A percentile compares a stretch with the other conserved stretches of the same genome.
phyloP scores from a whole-genome alignment of 2,797 vertebrate species.

The Myotis myotis region DNA sequence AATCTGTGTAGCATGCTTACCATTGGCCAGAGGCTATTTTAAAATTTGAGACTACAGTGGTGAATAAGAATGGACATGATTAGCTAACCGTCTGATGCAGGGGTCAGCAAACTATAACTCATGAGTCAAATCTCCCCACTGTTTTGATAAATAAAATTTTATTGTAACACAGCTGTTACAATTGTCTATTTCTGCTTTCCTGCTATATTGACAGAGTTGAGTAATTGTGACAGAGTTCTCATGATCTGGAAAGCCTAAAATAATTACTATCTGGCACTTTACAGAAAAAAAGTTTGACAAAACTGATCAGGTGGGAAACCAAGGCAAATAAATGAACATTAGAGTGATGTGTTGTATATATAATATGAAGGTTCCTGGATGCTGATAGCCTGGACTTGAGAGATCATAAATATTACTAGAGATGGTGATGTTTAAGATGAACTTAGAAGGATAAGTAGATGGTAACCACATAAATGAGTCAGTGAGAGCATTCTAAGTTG shows the following conservation, averaged over 20 bases:
- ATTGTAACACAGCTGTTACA: not conserved
- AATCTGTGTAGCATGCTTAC: not conserved
- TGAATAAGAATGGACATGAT: not conserved
- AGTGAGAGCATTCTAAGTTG: not conserved
- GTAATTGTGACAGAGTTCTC: not conserved
- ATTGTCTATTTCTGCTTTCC: not conserved
- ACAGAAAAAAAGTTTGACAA: not conserved
- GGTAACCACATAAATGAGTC: not conserved
- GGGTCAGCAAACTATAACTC: not conserved
- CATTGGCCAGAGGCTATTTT: not conserved
- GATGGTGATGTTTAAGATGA: not conserved
- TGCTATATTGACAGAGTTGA: not conserved
- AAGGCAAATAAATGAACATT: not conserved
- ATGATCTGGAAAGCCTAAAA: not conserved
- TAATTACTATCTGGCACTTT: not conserved
- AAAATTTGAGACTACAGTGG: not conserved
- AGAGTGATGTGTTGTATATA: not conserved
- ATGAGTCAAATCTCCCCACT: not conserved
- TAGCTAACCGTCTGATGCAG: not conserved
- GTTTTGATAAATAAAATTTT: not conserved
- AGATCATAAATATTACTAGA: not conserved
- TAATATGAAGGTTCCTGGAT: not conserved
- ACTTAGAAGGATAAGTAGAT: not conserved
- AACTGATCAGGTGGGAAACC: not conserved
- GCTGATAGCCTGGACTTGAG: not conserved